Evolutionary conservation across 2,888 invertebrate genomes (phyloP).

Genomic region (Scaptomyza cyrtandrae): DNA sequence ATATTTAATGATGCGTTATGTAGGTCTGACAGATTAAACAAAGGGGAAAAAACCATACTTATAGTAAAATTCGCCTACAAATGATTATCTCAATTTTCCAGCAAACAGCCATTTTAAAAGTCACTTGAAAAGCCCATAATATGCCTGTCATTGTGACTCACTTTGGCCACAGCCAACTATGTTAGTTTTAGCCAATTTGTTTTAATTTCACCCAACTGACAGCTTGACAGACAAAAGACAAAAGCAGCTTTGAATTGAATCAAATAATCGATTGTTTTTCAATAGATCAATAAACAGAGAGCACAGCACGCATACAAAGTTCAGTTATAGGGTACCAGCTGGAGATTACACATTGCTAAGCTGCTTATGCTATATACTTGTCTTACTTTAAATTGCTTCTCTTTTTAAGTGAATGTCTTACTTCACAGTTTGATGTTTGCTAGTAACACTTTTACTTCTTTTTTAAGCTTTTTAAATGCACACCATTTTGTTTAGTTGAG

Average conservation of each 20-base stretch:
- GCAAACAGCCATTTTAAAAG: conserved; percentile 6
- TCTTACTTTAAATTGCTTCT: conserved; percentile 1
- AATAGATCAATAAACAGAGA: not conserved
- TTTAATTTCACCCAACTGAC: conserved; percentile 47
- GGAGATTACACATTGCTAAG: conserved; percentile 18
- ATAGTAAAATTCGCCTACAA: conserved; percentile 21
- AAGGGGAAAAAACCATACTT: conserved; percentile 21
- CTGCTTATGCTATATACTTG: conserved; percentile 6
- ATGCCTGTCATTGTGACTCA: conserved; percentile 18
- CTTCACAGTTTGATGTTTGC: conserved; percentile 4
- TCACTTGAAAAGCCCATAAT: conserved; percentile 6
- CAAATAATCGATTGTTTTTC: conserved; percentile 12
- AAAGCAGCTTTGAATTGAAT: conserved; percentile 10
- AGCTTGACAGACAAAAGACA: conserved; percentile 16
- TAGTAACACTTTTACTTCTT: not conserved
- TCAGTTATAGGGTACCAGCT: conserved; percentile 2
- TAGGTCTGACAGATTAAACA: conserved; percentile 36
- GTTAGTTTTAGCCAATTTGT: conserved; percentile 26
- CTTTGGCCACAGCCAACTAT: conserved; percentile 30
- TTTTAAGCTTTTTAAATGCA: conserved; percentile 26
- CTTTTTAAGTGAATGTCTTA: conserved; percentile 1
- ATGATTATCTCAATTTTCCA: not conserved
- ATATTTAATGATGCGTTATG: conserved; percentile 53
- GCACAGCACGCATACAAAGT: not conserved
- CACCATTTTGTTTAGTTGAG: conserved; percentile 26